A percentile compares a stretch with the other conserved stretches of the same genome.
phyloP scores from a whole-genome alignment of 2,888 invertebrate genomes.

The Idaea straminata region DNA sequence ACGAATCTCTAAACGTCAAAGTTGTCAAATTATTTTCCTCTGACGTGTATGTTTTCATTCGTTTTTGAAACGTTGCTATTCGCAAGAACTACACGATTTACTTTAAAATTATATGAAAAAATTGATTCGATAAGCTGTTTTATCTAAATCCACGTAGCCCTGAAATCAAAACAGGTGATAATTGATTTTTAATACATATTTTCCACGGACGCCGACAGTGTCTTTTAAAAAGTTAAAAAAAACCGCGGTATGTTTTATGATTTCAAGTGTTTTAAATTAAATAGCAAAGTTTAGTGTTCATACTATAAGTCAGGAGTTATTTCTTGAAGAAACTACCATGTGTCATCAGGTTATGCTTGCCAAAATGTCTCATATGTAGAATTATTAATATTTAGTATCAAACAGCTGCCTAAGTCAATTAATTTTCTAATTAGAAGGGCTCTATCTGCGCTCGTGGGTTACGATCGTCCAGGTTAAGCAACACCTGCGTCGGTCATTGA shows the following conservation, averaged over 20 bases:
- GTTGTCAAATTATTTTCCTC: constrained; percentile 35
- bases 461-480: too few species aligned
- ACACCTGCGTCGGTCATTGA: too few species aligned
- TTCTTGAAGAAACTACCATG: constrained; percentile 38
- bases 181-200: constrained; percentile 41
- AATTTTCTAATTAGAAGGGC: too few species aligned
- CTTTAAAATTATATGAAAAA: constrained; percentile 47
- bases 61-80: constrained; percentile 51
- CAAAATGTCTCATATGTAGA: too few species aligned
- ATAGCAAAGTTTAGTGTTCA: constrained; percentile 6
- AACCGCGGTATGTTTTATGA: constrained; percentile 19
- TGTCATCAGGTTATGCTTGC: background rate
- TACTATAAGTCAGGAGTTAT: constrained; percentile 18
- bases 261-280: constrained; percentile 13
- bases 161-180: constrained; percentile 49
- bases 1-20: constrained; percentile 10
- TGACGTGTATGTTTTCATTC: constrained; percentile 51
- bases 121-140: constrained; percentile 57
- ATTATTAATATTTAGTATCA: too few species aligned
- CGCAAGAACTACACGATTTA: constrained; percentile 28
- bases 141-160: constrained; percentile 61
- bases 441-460: too few species aligned
- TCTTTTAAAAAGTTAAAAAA: constrained; percentile 26
- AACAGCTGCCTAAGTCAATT: too few species aligned
- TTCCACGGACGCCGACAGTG: constrained; percentile 26